phyloP scores from a whole-genome alignment of 2,797 vertebrate genomes.

The Protosalanx chinensis region DNA sequence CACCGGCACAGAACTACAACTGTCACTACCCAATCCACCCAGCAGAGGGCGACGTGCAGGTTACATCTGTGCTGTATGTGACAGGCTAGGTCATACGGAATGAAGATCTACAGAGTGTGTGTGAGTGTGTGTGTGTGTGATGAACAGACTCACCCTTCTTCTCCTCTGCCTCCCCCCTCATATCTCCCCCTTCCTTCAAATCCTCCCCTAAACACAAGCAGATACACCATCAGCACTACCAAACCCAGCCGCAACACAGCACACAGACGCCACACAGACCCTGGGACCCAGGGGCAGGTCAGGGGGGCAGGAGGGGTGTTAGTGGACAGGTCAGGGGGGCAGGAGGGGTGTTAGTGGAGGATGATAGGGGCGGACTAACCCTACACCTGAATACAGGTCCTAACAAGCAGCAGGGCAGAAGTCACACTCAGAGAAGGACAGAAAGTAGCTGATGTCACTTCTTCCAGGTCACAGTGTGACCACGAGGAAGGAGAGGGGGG shows the following conservation, averaged over 20 bases:
- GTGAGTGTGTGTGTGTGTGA: neutral
- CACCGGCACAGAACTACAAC: neutral
- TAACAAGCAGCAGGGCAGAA: neutral
- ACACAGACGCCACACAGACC: neutral
- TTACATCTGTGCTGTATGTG: neutral
- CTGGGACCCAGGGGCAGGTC: neutral
- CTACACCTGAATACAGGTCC: neutral
- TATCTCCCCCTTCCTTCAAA: conserved; percentile 44
- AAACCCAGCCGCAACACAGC: neutral
- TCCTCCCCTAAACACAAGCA: conserved; percentile 56
- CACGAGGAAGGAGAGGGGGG: too few relatives aligned
- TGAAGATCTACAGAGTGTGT: too few relatives aligned
- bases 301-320: neutral
- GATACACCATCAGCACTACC: neutral
- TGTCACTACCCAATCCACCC: neutral
- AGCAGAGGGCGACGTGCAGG: conserved; percentile 15
- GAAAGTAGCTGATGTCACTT: too few relatives aligned
- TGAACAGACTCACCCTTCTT: conserved; percentile 73
- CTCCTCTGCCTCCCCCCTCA: conserved; percentile 70
- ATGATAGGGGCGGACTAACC: neutral
- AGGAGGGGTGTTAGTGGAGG: neutral
- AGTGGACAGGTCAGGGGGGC: neutral
- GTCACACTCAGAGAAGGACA: too few relatives aligned
- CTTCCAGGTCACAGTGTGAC: too few relatives aligned
- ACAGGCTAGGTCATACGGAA: neutral